Conservation (phyloP, 1,140 invertebrate species). For the Drosophila sproati region DNA sequence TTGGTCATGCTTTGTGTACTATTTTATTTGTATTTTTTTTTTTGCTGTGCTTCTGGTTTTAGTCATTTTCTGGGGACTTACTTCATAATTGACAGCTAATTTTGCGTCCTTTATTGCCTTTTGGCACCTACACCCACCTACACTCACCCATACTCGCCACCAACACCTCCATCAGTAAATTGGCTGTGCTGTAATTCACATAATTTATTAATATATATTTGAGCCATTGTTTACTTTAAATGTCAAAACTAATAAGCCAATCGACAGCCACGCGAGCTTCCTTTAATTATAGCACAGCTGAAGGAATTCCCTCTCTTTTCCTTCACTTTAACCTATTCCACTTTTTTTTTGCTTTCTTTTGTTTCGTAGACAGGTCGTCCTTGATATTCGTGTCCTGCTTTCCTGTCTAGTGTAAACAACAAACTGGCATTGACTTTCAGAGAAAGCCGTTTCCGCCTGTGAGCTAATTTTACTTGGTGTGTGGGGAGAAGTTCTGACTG, state of each 20-base stretch:
- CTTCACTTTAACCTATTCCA: too few species aligned
- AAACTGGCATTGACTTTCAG: neutral
- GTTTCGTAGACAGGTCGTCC: too few species aligned
- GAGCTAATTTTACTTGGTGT: too few species aligned
- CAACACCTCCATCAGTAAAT: too few species aligned
- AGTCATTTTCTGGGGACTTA: constrained; percentile 27
- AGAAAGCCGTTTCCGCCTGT: neutral
- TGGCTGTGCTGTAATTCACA: constrained; percentile 38
- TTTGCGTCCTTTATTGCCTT: constrained; percentile 64
- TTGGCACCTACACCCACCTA: constrained; percentile 11
- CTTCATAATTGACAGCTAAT: constrained; percentile 76
- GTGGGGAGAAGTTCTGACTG: too few species aligned
- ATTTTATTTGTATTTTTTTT: neutral
- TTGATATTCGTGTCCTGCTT: too few species aligned
- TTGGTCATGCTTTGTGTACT: neutral
- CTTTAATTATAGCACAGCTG: constrained; percentile 34
- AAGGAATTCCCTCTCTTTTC: neutral
- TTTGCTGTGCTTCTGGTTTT: neutral
- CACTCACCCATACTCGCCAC: too few species aligned
- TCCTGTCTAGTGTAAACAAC: neutral
- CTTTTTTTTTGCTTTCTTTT: neutral
- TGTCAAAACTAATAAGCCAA: constrained; percentile 46
- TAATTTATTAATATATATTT: constrained; percentile 70
- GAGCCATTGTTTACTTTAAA: constrained; percentile 38
- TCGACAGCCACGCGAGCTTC: neutral